phyloP scores from a whole-genome alignment of 2,888 invertebrate species.

The Thereva unica region DNA sequence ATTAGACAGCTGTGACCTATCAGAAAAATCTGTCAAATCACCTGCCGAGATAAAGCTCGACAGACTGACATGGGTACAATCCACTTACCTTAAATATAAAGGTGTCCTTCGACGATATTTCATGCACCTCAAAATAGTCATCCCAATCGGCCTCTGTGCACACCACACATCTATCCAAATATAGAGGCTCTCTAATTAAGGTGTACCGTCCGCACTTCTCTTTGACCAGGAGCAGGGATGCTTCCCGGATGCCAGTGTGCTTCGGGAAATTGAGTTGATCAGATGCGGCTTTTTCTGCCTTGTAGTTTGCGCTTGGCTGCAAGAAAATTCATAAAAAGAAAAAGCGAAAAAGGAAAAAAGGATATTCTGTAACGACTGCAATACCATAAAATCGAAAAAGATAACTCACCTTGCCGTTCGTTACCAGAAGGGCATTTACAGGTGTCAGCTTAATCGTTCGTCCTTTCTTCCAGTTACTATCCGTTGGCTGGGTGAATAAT shows the following conservation, averaged over 20 bases:
- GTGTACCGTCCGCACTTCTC: conserved; percentile 90
- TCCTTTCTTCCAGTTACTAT: conserved; percentile 88
- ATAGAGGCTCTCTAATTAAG: conserved; percentile 84
- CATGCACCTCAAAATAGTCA: conserved; percentile 94
- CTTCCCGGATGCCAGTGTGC: conserved; percentile 79
- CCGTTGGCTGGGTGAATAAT: conserved; percentile 85
- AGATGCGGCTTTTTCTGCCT: conserved; percentile 65
- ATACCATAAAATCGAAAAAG: conserved; percentile 40
- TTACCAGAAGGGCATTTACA: conserved; percentile 87
- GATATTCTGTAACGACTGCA: not conserved
- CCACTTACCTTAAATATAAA: conserved; percentile 86
- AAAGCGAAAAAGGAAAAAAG: not conserved
- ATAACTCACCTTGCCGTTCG: conserved; percentile 79
- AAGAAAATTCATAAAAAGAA: conserved; percentile 43
- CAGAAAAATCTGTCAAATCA: no score
- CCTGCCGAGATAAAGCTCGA: no score
- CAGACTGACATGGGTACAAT: conserved; percentile 10
- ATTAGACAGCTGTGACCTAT: no score
- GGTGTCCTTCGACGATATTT: conserved; percentile 88
- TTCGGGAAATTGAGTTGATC: conserved; percentile 70
- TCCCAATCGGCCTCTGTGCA: conserved; percentile 85
- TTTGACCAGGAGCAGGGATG: conserved; percentile 82
- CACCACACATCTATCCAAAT: conserved; percentile 88
- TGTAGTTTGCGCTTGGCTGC: conserved; percentile 74
- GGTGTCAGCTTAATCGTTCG: conserved; percentile 86